Conservation (phyloP, 1,140 invertebrate genomes). For the Zelostemma sp. region DNA sequence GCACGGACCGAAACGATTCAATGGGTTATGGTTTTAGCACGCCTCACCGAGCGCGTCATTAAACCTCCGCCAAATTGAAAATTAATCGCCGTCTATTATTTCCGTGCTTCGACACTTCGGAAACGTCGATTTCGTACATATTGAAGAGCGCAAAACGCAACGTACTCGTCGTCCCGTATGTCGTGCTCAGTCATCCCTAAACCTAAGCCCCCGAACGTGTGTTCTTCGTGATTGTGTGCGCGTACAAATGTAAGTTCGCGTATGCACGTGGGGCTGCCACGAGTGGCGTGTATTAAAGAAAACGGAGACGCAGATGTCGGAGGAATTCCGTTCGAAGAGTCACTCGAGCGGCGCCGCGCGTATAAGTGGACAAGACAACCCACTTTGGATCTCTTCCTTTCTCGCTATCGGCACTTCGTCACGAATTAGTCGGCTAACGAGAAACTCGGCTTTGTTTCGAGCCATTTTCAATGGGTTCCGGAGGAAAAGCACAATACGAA, state of each 20-base stretch:
- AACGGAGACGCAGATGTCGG: constrained; percentile 67
- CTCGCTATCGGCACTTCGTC: constrained; percentile 57
- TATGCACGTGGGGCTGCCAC: constrained; percentile 48
- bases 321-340: constrained; percentile 69
- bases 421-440: constrained; percentile 47
- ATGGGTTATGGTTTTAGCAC: constrained; percentile 43
- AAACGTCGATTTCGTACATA: constrained; percentile 8
- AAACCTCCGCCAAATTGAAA: constrained; percentile 47
- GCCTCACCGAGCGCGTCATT: constrained; percentile 40
- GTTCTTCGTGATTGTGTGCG: constrained; percentile 27
- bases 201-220: constrained; percentile 34
- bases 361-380: constrained; percentile 70
- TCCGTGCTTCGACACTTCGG: constrained; percentile 6
- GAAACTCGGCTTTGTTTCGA: constrained; percentile 44
- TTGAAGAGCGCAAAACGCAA: background rate
- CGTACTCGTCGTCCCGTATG: constrained; percentile 53
- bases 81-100: constrained; percentile 16
- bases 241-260: constrained; percentile 41
- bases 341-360: constrained; percentile 65
- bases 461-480: no score
- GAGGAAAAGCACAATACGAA: no score
- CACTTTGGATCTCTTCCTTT: constrained; percentile 67
- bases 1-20: constrained; percentile 53
- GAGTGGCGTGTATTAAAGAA: constrained; percentile 54
- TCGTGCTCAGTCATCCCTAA: constrained; percentile 65